Evolutionary conservation across 2,797 vertebrate species (phyloP).

Genomic region (Ctenopoma kingsleyae): DNA sequence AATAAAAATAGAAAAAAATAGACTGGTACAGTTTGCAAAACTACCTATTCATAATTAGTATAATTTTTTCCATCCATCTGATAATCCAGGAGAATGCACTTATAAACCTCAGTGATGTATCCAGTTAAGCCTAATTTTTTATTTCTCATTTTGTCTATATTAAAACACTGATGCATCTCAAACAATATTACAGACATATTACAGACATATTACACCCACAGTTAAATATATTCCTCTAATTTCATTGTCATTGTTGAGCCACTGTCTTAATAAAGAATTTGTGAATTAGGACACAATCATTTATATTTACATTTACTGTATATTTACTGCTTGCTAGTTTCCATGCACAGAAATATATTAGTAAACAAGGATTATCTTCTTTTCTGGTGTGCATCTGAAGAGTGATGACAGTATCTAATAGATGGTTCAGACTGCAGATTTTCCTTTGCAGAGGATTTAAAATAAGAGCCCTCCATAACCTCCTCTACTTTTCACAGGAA

Average conservation of each 20-base stretch:
- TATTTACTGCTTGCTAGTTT: neutral
- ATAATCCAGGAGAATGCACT: neutral
- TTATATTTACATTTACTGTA: neutral
- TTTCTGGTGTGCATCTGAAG: neutral
- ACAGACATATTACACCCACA: neutral
- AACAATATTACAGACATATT: neutral
- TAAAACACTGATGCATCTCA: constrained; percentile 2
- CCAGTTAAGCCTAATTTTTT: constrained; percentile 16
- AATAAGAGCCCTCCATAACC: constrained; percentile 1
- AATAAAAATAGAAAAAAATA: neutral
- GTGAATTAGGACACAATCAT: too few species aligned
- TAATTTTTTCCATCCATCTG: neutral
- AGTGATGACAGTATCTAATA: neutral
- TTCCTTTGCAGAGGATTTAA: constrained; percentile 12
- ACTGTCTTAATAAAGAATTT: too few species aligned
- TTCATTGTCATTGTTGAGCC: too few species aligned
- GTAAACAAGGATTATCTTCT: neutral
- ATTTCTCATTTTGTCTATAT: neutral
- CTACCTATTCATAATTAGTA: constrained; percentile 2
- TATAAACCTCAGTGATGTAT: constrained; percentile 7
- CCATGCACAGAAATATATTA: neutral
- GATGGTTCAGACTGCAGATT: constrained; percentile 5
- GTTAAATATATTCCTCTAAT: too few species aligned
- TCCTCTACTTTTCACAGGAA: constrained; percentile 12
- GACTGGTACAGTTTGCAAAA: constrained; percentile 12